Conservation (phyloP, 1,140 invertebrate species). For the Reticulitermes speratus region DNA sequence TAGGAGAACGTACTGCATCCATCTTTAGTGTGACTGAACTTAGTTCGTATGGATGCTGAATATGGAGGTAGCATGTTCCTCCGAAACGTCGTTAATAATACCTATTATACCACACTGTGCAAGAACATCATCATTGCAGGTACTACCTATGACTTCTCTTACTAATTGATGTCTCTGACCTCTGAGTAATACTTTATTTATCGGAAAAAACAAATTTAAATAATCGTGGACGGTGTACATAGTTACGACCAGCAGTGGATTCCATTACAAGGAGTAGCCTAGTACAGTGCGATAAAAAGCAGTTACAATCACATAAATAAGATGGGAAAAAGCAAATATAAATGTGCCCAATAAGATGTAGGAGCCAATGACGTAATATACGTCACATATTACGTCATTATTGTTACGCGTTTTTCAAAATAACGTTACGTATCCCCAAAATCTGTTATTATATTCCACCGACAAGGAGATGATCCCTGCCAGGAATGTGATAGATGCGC, state of each 20-base stretch:
- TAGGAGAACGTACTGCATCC: too few relatives aligned
- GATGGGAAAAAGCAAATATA: not conserved
- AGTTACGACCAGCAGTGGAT: not conserved
- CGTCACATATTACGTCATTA: not conserved
- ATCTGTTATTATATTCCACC: too few relatives aligned
- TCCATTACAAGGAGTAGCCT: not conserved
- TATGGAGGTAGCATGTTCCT: too few relatives aligned
- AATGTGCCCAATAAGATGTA: not conserved
- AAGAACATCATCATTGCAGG: too few relatives aligned
- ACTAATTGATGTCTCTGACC: not conserved
- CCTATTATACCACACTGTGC: too few relatives aligned
- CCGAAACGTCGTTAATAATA: too few relatives aligned
- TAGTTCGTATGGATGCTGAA: too few relatives aligned
- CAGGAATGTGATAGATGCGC: too few relatives aligned
- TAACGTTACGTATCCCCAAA: not conserved
- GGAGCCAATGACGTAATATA: not conserved
- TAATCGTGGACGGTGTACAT: not conserved
- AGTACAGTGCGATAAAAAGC: not conserved
- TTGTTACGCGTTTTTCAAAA: not conserved
- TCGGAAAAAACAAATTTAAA: not conserved
- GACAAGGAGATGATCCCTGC: too few relatives aligned
- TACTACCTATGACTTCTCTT: too few relatives aligned
- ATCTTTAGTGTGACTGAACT: too few relatives aligned
- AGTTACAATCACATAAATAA: not conserved
- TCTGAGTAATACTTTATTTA: not conserved